Conservation (phyloP, 2,888 invertebrate species). For the Cerastis leucographa region DNA sequence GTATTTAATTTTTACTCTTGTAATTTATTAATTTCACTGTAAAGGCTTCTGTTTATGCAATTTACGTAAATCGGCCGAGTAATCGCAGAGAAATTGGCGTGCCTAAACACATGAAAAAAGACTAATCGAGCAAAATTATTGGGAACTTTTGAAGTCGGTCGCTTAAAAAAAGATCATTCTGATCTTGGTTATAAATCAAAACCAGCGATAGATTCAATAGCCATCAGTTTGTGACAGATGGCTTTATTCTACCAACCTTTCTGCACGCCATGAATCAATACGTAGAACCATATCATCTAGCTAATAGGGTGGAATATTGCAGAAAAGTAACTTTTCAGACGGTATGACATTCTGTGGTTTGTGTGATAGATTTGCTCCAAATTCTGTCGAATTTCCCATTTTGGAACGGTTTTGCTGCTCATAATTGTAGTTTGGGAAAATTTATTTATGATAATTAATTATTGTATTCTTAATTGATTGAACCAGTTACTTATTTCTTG, state of each 20-base stretch:
- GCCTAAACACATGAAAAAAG: not conserved
- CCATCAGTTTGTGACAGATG: slow-evolving; percentile 65
- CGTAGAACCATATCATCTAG: slow-evolving; percentile 1
- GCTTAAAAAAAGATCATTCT: slow-evolving; percentile 38
- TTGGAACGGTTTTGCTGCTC: slow-evolving; percentile 37
- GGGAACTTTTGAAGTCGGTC: not conserved
- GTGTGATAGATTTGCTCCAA: slow-evolving; percentile 59
- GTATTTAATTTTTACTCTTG: too few relatives aligned
- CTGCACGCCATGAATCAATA: not conserved
- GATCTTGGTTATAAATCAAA: slow-evolving; percentile 64
- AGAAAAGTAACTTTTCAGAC: not conserved
- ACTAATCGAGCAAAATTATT: not conserved
- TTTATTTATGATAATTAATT: slow-evolving; percentile 14
- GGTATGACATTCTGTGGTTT: slow-evolving; percentile 9
- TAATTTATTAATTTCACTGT: too few relatives aligned
- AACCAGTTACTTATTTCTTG: not conserved
- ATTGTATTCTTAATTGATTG: slow-evolving; percentile 17
- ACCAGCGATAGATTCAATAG: slow-evolving; percentile 61
- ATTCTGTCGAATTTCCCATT: slow-evolving; percentile 44
- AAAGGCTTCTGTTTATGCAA: not conserved
- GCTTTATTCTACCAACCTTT: slow-evolving; percentile 26
- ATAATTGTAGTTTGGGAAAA: slow-evolving; percentile 25
- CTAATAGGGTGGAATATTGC: slow-evolving; percentile 17
- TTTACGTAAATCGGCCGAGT: not conserved
- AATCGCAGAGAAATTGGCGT: not conserved